These are phyloP conservation scores for Penaeus monodon DNA, from an alignment of 2,888 invertebrate genomes.

Conservation along the genomic window DNA sequence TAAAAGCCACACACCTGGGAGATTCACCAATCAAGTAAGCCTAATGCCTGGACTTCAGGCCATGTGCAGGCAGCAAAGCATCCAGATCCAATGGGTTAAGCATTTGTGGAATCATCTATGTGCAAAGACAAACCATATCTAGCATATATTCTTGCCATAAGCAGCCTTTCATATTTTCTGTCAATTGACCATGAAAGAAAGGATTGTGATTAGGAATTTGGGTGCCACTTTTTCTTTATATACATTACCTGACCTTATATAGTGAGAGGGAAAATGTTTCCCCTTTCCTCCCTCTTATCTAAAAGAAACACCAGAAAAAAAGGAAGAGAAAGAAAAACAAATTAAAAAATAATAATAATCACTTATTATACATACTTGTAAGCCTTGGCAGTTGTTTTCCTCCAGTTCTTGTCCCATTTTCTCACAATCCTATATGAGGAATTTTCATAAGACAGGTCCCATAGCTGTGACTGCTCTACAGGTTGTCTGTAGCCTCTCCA, in stretches of 20 bases:
- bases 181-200: too few relatives aligned
- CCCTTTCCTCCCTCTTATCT: neutral
- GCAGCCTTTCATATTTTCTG: too few relatives aligned
- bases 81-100: too few relatives aligned
- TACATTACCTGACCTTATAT: neutral
- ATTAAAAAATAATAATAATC: neutral
- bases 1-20: too few relatives aligned
- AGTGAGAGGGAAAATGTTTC: neutral
- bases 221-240: too few relatives aligned
- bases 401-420: slow-evolving; percentile 60
- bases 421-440: slow-evolving; percentile 42
- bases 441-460: slow-evolving; percentile 61
- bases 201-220: neutral
- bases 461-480: slow-evolving; percentile 76
- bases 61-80: too few relatives aligned
- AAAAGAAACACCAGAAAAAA: neutral
- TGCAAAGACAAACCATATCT: too few relatives aligned
- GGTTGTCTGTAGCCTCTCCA: slow-evolving; percentile 87
- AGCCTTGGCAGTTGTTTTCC: slow-evolving; percentile 39
- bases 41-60: too few relatives aligned
- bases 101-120: too few relatives aligned
- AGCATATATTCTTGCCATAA: too few relatives aligned
- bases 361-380: slow-evolving; percentile 42
- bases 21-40: too few relatives aligned
- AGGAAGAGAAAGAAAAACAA: neutral